Base-by-base conservation (phyloP, 2,888 invertebrate species). In the Mythimna loreyi region DNA sequence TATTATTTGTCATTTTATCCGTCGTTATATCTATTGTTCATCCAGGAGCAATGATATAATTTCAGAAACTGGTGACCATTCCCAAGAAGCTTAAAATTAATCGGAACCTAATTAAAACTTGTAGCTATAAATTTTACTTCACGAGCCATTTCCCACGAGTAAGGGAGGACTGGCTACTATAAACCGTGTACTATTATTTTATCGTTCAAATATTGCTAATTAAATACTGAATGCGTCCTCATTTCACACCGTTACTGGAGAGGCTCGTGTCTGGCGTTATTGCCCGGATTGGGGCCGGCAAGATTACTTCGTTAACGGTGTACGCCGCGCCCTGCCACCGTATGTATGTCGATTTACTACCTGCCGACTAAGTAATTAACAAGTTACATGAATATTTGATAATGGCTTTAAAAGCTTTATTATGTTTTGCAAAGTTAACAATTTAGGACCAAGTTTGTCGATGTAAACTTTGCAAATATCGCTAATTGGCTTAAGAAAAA, bases 231-330 rank as follows among this genome's bases (percentile, higher is more conserved):
- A 75, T 68, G 58, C 33, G 65, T 77, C 71, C 69, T 72, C 69
- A 80, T 82, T 78, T 72, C 45, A 72, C 76, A 75, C 72, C 72
- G 76, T 80, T 66, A 66, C 81, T 70, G 73, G 65, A 62, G 70
- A 75, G 72, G n/a, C 43, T 83, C 59, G 70, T 74, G 72, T 70
- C 81, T 75, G 40, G 58, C 59, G 76, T 75, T 79, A 82, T 83
- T 67, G 74, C 63, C 70, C 55, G 78, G 65, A 85, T 85, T 71
- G 83, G 74, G 80, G 82, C 78, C 85, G 73, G 57, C 57, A 56
- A 84, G 82, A 85, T 84, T 80, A 72, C 80, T 78, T 84, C 81
- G 77, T 85, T 87, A 87, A 87, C 86, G 86, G 86, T 86, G 72
- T 71, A 57, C 64, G 84, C 83, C 85, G 82, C 85, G 68, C 85